Conservation (phyloP, 2,797 vertebrate genomes). For the Rhinoraja longicauda region DNA sequence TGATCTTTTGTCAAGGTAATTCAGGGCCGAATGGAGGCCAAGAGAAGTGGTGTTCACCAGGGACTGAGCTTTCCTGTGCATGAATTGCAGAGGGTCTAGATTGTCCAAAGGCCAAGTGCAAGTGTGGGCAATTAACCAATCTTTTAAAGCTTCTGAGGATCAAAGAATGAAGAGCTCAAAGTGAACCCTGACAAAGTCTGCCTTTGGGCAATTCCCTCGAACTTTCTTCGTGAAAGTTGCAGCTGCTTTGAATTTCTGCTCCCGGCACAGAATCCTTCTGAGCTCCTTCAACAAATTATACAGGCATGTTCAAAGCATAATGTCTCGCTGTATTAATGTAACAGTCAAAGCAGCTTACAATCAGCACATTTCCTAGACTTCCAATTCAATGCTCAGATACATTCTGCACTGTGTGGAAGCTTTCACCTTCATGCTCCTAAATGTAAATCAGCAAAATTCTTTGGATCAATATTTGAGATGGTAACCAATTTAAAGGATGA, state of each 20-base stretch:
- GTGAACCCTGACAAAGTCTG: neutral
- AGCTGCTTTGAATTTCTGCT: constrained; percentile 8
- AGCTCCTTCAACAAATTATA: constrained; percentile 4
- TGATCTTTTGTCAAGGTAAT: too few species aligned
- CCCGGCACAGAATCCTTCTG: neutral
- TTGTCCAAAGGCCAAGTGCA: too few species aligned
- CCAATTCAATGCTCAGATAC: neutral
- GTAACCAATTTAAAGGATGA: neutral
- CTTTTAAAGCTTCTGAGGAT: neutral
- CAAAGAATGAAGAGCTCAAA: neutral
- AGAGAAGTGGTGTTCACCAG: too few species aligned
- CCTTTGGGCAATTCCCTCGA: neutral
- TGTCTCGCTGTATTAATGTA: neutral
- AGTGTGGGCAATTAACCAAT: too few species aligned
- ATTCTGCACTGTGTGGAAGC: neutral
- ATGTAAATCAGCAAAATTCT: neutral
- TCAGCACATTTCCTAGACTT: neutral
- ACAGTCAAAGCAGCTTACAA: neutral
- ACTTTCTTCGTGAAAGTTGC: neutral
- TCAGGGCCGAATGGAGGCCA: too few species aligned
- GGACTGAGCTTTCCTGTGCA: too few species aligned
- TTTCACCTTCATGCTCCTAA: neutral
- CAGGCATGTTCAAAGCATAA: neutral
- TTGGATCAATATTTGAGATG: neutral
- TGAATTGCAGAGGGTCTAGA: too few species aligned